Evolutionary conservation across 2,888 invertebrate species (phyloP).

Genomic region (Morinoia aosen): DNA sequence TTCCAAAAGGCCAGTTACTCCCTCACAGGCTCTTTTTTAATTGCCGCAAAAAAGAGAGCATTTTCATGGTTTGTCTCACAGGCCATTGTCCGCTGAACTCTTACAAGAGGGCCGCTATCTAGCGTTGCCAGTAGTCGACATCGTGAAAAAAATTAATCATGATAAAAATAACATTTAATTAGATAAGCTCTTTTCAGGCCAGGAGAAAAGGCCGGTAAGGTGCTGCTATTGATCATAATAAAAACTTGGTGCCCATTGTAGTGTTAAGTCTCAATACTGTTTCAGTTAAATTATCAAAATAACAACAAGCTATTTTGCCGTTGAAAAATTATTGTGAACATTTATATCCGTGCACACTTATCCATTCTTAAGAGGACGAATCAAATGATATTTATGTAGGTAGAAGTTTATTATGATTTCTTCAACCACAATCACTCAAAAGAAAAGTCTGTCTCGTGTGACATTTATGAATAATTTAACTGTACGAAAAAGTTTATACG

Average conservation of each 20-base stretch:
- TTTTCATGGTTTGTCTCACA: neutral
- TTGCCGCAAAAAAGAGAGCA: neutral
- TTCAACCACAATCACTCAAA: too few relatives aligned
- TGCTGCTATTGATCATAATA: neutral
- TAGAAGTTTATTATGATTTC: too few relatives aligned
- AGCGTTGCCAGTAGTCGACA: neutral
- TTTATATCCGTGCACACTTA: neutral
- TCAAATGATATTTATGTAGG: too few relatives aligned
- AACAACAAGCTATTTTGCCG: neutral
- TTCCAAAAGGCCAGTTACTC: neutral
- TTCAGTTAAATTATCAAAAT: neutral
- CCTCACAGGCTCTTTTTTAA: neutral
- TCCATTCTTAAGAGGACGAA: too few relatives aligned
- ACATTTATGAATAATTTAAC: too few relatives aligned
- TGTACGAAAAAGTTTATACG: too few relatives aligned
- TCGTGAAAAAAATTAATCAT: neutral
- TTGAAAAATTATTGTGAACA: neutral
- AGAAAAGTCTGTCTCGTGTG: too few relatives aligned
- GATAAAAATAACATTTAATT: neutral
- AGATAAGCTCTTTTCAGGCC: neutral
- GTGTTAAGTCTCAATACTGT: neutral
- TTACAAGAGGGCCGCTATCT: neutral
- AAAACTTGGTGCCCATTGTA: neutral
- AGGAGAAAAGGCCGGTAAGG: neutral
- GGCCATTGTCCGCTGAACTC: constrained; percentile 35